Conservation (phyloP, 2,113 vertebrate genomes). For the Cyphomyrus plagiostoma region DNA sequence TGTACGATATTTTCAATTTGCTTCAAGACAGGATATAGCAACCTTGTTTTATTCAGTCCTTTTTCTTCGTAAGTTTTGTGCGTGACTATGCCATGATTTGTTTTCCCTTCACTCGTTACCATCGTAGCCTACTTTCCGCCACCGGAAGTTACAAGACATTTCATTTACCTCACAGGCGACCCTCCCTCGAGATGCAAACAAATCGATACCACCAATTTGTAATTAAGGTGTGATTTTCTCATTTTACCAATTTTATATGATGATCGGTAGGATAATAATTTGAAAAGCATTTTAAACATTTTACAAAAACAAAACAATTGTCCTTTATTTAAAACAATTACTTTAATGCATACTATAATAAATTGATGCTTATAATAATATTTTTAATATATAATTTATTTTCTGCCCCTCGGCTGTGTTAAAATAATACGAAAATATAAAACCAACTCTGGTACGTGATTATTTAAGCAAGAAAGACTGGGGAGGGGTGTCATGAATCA, state of each 20-base stretch:
- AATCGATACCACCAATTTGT: slow-evolving; percentile 3
- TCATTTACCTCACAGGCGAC: background rate
- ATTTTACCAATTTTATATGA: background rate
- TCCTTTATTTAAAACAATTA: background rate
- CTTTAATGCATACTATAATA: background rate
- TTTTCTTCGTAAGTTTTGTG: background rate
- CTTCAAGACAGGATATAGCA: background rate
- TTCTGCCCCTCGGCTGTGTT: background rate
- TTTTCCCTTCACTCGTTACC: background rate
- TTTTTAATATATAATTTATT: background rate
- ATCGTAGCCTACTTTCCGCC: background rate
- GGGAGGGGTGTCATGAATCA: background rate
- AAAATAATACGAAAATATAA: background rate
- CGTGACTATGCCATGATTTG: background rate
- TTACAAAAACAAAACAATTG: background rate
- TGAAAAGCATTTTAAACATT: background rate
- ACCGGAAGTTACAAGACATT: background rate
- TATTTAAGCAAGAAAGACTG: background rate
- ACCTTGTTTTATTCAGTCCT: background rate
- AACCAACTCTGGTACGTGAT: background rate
- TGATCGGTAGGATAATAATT: background rate
- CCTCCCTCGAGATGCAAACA: background rate
- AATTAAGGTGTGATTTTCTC: background rate
- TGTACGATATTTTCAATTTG: background rate
- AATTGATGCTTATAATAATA: background rate